A percentile compares a stretch with the other conserved stretches of the same genome.
phyloP scores from a whole-genome alignment of 2,113 vertebrate species.

The Sminthopsis crassicaudata region DNA sequence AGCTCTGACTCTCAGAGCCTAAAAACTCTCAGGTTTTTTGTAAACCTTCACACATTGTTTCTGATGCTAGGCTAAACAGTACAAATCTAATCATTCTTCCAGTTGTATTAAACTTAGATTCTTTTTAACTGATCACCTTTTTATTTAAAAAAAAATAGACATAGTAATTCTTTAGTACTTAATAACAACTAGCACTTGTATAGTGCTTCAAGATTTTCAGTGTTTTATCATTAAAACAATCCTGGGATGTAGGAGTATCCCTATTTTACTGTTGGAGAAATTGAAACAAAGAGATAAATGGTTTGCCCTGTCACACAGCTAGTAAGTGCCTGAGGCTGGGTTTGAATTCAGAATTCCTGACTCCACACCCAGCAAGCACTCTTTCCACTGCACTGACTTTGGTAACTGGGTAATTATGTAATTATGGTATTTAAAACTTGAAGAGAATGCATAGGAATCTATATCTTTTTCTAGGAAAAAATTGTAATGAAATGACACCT shows the following conservation, averaged over 20 bases:
- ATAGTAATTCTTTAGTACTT: neutral
- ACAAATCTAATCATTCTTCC: neutral
- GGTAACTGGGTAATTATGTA: neutral
- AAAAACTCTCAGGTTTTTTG: neutral
- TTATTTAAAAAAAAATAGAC: neutral
- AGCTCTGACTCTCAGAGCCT: neutral
- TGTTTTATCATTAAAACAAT: neutral
- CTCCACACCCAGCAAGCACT: neutral
- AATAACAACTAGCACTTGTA: neutral
- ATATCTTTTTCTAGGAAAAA: neutral
- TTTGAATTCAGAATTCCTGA: neutral
- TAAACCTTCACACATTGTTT: neutral
- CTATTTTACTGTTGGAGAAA: neutral
- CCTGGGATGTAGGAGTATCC: neutral
- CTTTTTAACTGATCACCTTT: neutral
- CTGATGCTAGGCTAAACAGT: neutral
- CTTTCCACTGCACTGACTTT: neutral
- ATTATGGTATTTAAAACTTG: neutral
- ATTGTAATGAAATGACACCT: neutral
- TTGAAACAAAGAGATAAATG: neutral
- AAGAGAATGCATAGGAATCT: neutral
- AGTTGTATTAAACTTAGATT: neutral
- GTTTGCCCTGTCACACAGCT: neutral
- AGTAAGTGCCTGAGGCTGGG: neutral
- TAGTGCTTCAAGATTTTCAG: neutral